Percentiles rank a stretch among this genome's conserved stretches.
Evolutionary conservation across 2,113 vertebrate genomes (phyloP).

Genomic region (cat (Felis catus)): DNA sequence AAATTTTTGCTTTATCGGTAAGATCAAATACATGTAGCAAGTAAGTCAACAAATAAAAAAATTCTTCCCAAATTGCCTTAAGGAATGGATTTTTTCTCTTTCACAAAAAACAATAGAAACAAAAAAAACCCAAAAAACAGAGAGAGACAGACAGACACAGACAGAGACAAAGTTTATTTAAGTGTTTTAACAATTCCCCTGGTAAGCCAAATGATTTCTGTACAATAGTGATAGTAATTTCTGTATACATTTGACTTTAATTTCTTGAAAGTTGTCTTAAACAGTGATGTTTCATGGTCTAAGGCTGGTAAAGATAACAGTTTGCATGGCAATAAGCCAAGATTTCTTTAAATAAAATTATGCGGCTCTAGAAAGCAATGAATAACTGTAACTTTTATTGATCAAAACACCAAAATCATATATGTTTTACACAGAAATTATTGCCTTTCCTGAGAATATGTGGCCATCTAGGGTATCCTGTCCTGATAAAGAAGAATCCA

Average conservation of each 20-base stretch:
- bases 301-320: neutral
- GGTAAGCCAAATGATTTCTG: neutral
- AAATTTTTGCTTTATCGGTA: neutral
- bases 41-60: neutral
- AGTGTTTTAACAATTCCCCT: neutral
- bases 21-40: neutral
- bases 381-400: neutral
- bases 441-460: slow-evolving; percentile 6
- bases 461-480: neutral
- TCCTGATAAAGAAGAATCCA: neutral
- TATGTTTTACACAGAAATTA: neutral
- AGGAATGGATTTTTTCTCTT: neutral
- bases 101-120: neutral
- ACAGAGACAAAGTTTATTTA: neutral
- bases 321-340: neutral
- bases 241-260: neutral
- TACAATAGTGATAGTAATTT: neutral
- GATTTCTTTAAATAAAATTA: slow-evolving; percentile 1
- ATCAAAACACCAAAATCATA: neutral
- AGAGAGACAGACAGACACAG: neutral
- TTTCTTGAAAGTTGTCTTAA: slow-evolving; percentile 27
- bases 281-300: neutral
- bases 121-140: neutral
- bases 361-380: neutral
- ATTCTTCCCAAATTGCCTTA: neutral